These are phyloP conservation scores for Cryptomyrus ogoouensis DNA, from an alignment of 2,113 vertebrate species.

Conservation along the genomic window DNA sequence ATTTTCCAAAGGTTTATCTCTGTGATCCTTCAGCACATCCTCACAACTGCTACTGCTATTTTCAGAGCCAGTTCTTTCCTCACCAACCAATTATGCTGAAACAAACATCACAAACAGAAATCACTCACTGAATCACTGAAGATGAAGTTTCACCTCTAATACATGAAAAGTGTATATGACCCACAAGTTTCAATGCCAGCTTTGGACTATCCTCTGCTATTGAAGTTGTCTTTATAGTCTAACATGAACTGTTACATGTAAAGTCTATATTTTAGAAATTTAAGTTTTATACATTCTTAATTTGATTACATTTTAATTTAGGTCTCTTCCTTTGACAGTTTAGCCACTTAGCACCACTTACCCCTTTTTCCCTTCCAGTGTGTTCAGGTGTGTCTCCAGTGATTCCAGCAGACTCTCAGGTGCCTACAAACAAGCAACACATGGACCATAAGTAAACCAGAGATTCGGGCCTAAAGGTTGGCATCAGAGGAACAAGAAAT, in stretches of 20 bases:
- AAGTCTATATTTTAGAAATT: not conserved
- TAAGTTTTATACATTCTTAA: not conserved
- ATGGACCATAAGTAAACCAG: not conserved
- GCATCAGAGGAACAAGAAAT: not conserved
- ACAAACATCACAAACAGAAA: not conserved
- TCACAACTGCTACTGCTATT: not conserved
- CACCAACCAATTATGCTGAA: not conserved
- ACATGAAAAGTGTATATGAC: not conserved
- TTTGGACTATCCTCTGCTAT: not conserved
- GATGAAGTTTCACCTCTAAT: not conserved
- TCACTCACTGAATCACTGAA: not conserved
- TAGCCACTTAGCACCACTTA: constrained; percentile 48
- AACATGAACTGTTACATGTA: not conserved
- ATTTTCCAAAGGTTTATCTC: not conserved
- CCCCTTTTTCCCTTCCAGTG: constrained; percentile 96
- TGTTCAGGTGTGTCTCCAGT: constrained; percentile 94
- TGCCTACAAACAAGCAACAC: constrained; percentile 61
- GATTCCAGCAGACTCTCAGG: constrained; percentile 97
- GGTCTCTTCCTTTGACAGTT: not conserved
- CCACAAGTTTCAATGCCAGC: not conserved
- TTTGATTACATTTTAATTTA: not conserved
- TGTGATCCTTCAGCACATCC: not conserved
- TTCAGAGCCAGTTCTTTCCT: not conserved
- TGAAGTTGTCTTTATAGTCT: not conserved
- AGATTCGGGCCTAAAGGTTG: not conserved